A percentile compares a stretch with the other conserved stretches of the same genome.
Conservation (phyloP, 1,140 invertebrate species). For the Doryteuthis pealeii region DNA sequence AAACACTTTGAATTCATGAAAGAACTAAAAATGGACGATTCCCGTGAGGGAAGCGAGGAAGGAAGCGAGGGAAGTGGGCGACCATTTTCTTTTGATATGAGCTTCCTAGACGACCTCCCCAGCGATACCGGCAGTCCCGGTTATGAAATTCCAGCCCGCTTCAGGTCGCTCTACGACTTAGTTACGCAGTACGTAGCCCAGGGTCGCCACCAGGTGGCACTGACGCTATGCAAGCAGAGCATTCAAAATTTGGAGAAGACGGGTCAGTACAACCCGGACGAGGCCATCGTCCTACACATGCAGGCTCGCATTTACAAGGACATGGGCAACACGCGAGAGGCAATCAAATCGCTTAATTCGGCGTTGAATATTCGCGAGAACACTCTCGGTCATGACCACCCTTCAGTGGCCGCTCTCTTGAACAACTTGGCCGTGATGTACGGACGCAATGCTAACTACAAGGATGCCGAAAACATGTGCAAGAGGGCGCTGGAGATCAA, state of each 20-base stretch:
- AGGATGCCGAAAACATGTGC: constrained; percentile 1
- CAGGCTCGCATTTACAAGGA: constrained; percentile 3
- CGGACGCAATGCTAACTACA: neutral
- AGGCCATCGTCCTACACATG: neutral
- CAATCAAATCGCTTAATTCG: neutral
- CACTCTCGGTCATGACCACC: neutral
- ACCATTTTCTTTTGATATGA: neutral
- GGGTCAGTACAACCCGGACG: neutral
- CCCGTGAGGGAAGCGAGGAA: neutral
- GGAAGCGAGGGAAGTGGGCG: neutral
- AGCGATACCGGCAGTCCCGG: neutral
- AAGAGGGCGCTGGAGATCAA: constrained; percentile 1
- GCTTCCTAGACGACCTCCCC: neutral
- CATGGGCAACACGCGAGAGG: neutral
- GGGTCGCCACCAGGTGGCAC: neutral
- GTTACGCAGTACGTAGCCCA: neutral
- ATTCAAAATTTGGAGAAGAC: constrained; percentile 5
- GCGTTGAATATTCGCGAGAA: neutral
- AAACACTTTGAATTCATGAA: constrained; percentile 8
- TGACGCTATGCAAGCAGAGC: neutral
- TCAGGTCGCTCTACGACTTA: neutral
- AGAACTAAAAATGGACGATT: neutral
- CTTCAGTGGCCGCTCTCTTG: neutral
- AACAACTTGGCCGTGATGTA: neutral
- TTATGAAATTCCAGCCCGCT: constrained; percentile 1